phyloP scores from a whole-genome alignment of 1,140 invertebrate genomes.

The Neodiprion virginianus region DNA sequence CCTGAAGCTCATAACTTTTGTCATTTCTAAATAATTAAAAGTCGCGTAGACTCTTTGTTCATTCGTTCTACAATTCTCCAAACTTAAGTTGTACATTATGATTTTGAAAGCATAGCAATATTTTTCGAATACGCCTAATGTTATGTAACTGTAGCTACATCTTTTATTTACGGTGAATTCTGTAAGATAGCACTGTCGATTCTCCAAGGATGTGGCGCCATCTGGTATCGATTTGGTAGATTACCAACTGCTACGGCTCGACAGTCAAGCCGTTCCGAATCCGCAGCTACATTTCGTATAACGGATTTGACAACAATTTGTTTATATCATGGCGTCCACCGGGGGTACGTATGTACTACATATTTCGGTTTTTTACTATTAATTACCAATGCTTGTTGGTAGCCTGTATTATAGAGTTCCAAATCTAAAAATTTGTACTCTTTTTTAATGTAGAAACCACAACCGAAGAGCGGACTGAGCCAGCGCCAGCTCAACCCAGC shows the following conservation, averaged over 20 bases:
- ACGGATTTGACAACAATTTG: not conserved
- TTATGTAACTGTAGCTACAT: too few species aligned
- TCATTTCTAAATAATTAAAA: too few species aligned
- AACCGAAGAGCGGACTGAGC: constrained; percentile 40
- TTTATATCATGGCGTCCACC: constrained; percentile 41
- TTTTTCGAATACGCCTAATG: too few species aligned
- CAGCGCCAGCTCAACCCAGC: constrained; percentile 35
- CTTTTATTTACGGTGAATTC: too few species aligned
- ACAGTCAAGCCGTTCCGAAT: not conserved
- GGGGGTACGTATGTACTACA: constrained; percentile 37
- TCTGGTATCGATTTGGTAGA: not conserved
- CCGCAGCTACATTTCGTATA: not conserved
- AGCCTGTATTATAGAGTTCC: constrained; percentile 30
- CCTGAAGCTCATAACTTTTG: too few species aligned
- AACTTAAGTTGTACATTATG: too few species aligned
- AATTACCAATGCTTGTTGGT: not conserved
- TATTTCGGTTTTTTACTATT: not conserved
- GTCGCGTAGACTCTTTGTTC: too few species aligned
- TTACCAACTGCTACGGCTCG: too few species aligned
- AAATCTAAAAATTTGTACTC: constrained; percentile 10
- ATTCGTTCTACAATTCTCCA: too few species aligned
- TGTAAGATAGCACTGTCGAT: not conserved
- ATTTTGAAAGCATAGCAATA: too few species aligned
- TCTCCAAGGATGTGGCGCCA: not conserved
- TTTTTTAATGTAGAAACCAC: constrained; percentile 34